Conservation (phyloP, 2,888 invertebrate species). For the Ischnura elegans region DNA sequence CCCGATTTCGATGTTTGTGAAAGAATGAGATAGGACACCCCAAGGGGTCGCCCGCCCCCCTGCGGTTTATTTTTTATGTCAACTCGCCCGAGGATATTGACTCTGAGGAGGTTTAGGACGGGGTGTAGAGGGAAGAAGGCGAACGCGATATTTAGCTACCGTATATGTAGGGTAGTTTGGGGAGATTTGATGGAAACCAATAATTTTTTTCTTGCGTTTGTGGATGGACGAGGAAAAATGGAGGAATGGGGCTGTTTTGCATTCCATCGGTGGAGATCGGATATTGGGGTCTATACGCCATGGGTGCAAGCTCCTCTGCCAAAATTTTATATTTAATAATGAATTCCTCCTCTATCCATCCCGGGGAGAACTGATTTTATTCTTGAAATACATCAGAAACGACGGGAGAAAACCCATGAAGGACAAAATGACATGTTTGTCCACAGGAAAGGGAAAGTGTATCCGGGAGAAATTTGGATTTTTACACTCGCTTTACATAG, state of each 20-base stretch:
- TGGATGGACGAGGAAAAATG: background rate
- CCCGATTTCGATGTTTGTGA: background rate
- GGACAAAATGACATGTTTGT: background rate
- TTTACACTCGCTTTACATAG: background rate
- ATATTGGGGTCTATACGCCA: too few relatives aligned
- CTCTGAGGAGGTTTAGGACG: background rate
- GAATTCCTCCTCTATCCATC: background rate
- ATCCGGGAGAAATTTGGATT: background rate
- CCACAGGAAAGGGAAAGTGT: background rate
- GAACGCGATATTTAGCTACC: background rate
- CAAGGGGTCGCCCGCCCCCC: background rate
- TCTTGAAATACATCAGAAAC: background rate
- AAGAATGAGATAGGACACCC: background rate
- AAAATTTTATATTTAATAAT: background rate
- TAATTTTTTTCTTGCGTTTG: background rate
- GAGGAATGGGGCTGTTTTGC: background rate
- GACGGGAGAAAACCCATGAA: background rate
- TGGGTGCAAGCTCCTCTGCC: background rate
- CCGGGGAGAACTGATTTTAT: background rate
- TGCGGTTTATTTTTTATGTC: background rate
- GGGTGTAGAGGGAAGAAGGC: background rate
- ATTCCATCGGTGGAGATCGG: conserved; percentile 47
- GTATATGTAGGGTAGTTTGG: background rate
- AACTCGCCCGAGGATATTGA: background rate
- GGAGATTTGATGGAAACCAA: background rate